Conservation (phyloP, 2,888 invertebrate genomes). For the Hirtodrosophila trivittata region DNA sequence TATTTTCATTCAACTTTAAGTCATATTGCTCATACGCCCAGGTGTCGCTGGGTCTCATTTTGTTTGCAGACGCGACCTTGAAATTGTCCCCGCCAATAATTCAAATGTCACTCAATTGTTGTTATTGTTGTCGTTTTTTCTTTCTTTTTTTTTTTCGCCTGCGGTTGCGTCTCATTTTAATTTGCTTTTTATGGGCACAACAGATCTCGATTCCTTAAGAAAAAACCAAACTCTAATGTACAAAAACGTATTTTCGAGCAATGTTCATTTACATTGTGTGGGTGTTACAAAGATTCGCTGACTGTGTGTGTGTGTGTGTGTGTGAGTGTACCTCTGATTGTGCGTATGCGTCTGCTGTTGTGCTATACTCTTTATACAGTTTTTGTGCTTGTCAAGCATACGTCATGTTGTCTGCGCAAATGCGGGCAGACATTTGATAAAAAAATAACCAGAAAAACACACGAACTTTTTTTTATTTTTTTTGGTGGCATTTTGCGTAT, state of each 20-base stretch:
- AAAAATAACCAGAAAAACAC: slow-evolving; percentile 4
- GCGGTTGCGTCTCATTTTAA: slow-evolving; percentile 24
- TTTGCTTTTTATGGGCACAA: slow-evolving; percentile 21
- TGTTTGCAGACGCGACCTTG: slow-evolving; percentile 30
- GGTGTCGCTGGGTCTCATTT: slow-evolving; percentile 28
- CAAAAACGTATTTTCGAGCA: slow-evolving; percentile 25
- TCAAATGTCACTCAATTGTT: slow-evolving; percentile 53
- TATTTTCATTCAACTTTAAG: slow-evolving; percentile 7
- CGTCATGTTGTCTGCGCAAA: slow-evolving; percentile 53
- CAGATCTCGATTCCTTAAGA: slow-evolving; percentile 18
- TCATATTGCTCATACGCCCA: slow-evolving; percentile 60
- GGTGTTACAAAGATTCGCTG: slow-evolving; percentile 3
- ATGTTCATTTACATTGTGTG: slow-evolving; percentile 17
- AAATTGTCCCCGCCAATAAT: slow-evolving; percentile 49
- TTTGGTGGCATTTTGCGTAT: slow-evolving; percentile 48
- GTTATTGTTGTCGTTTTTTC: neutral
- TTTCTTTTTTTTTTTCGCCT: neutral
- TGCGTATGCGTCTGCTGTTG: neutral
- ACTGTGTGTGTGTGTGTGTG: neutral
- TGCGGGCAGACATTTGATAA: slow-evolving; percentile 35
- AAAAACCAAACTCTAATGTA: slow-evolving; percentile 19
- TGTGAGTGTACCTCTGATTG: neutral
- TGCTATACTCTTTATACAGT: slow-evolving; percentile 21
- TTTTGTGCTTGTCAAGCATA: slow-evolving; percentile 53
- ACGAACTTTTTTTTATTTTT: too few species aligned